A percentile compares a stretch with the other conserved stretches of the same genome.
Conservation (phyloP, 2,113 vertebrate genomes). For the Callipepla californica region DNA sequence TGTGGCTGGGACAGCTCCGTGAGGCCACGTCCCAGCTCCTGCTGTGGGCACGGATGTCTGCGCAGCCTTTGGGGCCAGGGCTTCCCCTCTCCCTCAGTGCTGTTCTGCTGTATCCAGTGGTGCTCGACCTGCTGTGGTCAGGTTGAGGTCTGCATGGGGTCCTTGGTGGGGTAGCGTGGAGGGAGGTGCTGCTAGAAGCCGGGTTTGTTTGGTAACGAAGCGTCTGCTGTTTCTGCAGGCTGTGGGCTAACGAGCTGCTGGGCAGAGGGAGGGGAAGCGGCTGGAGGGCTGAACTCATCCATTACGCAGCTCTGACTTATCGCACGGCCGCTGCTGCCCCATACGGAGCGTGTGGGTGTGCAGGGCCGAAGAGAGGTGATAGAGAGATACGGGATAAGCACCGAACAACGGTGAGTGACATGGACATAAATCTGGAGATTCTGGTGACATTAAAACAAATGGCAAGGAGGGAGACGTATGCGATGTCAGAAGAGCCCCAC, state of each 20-base stretch:
- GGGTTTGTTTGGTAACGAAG: not conserved
- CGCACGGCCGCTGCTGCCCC: not conserved
- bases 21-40: too few relatives aligned
- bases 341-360: not conserved
- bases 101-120: not conserved
- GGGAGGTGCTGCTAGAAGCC: not conserved
- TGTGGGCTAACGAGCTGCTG: not conserved
- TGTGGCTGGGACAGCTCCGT: not conserved
- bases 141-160: not conserved
- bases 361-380: not conserved
- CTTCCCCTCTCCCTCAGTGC: accelerated
- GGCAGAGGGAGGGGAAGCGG: not conserved
- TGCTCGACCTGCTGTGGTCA: accelerated
- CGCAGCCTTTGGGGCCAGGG: not conserved
- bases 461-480: not conserved
- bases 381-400: not conserved
- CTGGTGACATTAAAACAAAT: constrained; percentile 3
- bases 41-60: not conserved
- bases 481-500: not conserved
- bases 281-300: not conserved
- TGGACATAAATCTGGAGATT: not conserved
- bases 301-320: not conserved
- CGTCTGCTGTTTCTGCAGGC: not conserved
- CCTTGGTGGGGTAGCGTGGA: not conserved
- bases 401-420: not conserved